phyloP scores from a whole-genome alignment of 2,888 invertebrate species.

The Leptinotarsa juncta region DNA sequence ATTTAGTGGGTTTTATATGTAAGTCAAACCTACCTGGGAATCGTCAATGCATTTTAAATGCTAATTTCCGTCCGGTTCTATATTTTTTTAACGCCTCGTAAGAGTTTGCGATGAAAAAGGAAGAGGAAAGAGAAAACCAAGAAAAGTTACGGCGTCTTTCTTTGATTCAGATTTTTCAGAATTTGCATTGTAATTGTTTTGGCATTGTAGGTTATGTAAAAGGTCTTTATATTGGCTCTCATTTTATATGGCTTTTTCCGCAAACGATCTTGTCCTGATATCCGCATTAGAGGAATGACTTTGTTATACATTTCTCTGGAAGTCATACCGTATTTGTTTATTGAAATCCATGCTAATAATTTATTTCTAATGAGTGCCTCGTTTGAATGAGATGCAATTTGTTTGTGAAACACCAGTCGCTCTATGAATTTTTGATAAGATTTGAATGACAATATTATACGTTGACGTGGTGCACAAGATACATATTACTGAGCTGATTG shows the following conservation, averaged over 20 bases:
- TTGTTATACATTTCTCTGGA: too few relatives aligned
- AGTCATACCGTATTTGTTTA: not conserved
- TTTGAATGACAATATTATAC: not conserved
- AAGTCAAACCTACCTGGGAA: conserved; percentile 47
- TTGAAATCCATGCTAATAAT: not conserved
- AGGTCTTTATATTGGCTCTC: conserved; percentile 25
- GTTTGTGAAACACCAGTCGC: not conserved
- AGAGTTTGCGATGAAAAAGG: conserved; percentile 14
- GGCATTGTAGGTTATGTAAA: conserved; percentile 24
- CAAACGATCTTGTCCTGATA: not conserved
- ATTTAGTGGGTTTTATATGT: conserved; percentile 35
- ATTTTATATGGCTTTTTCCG: conserved; percentile 17
- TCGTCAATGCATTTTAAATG: conserved; percentile 47
- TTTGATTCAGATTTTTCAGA: conserved; percentile 35
- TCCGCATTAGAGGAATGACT: not conserved
- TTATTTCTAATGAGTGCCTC: not conserved
- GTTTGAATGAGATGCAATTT: not conserved
- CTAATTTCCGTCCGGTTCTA: conserved; percentile 42
- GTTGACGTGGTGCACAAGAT: not conserved
- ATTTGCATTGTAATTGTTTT: conserved; percentile 34
- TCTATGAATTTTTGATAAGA: not conserved
- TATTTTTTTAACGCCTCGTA: conserved; percentile 10
- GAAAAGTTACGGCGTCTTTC: conserved; percentile 26
- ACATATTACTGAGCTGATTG: not conserved
- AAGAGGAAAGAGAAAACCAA: conserved; percentile 22